phyloP scores from a whole-genome alignment of 1,140 invertebrate species.

The Heliconius congener region DNA sequence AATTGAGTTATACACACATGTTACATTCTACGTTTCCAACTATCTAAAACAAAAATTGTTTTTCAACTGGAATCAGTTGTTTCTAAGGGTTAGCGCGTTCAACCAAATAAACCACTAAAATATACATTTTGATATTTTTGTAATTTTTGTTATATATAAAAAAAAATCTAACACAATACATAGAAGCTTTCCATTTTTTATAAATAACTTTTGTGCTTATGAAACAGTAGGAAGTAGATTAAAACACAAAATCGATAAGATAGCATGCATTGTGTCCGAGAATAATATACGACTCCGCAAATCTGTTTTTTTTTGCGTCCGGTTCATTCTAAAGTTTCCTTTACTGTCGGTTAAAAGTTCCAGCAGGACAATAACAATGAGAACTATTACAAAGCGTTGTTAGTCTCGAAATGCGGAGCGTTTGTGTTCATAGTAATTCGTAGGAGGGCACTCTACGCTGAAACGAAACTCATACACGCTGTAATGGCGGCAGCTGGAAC shows the following conservation, averaged over 20 bases:
- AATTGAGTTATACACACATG: not conserved
- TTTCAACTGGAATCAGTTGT: too few species aligned
- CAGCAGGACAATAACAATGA: slow-evolving; percentile 29
- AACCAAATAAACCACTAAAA: too few species aligned
- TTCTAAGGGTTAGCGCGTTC: too few species aligned
- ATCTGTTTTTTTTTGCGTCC: not conserved
- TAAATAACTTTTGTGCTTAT: too few species aligned
- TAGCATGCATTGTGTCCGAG: slow-evolving; percentile 5
- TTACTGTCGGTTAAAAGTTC: slow-evolving; percentile 28
- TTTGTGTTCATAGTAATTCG: slow-evolving; percentile 28
- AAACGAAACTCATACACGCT: slow-evolving; percentile 15
- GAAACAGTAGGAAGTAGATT: not conserved
- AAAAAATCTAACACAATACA: too few species aligned
- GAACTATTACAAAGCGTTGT: slow-evolving; percentile 31
- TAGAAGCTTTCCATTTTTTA: too few species aligned
- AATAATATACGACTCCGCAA: slow-evolving; percentile 10
- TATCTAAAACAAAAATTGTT: too few species aligned
- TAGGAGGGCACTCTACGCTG: slow-evolving; percentile 25
- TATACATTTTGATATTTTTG: too few species aligned
- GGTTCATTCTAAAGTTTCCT: slow-evolving; percentile 23
- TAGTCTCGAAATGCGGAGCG: slow-evolving; percentile 22
- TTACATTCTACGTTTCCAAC: too few species aligned
- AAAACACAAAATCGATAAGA: slow-evolving; percentile 13
- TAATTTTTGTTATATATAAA: too few species aligned
- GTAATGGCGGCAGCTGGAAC: slow-evolving; percentile 18